Evolutionary conservation across 2,797 vertebrate genomes (phyloP), one percentile per base, ranked within the genome.

Genomic region (Iguana delicatissima): DNA sequence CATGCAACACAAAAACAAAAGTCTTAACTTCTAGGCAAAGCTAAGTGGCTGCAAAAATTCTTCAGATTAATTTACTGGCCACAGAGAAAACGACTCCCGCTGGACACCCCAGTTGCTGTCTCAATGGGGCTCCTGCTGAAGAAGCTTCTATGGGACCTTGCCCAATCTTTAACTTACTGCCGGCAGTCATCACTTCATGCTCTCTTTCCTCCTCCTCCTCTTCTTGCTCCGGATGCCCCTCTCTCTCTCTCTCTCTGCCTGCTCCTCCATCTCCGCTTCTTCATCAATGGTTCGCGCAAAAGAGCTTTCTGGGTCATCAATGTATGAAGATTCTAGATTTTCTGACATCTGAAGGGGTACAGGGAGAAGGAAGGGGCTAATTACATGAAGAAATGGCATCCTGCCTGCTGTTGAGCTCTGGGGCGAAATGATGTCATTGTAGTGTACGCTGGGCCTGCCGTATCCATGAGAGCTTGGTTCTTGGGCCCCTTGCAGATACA

Each of bases 251-350:
- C 99, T 96, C 94, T 99, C 98, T 1, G 98, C 98, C 92, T 98
- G 97, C 92, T 99, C 99, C 86, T 99, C 99, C 90, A 99, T 97
- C 96, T 99, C 99, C 0, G 98, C 99, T 97, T 99, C 99, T 94
- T 99, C 99, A 62, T 99, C 99, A 86, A 99, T 99, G 91, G 99
- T 99, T 77, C 99, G 98, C 5, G 99, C 99, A 95, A 99, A 99
- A 1, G 98, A 98, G 95, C 98, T 98, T 72, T 99, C 99, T 95
- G 99, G 99, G 86, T 98, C 97, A 94, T 99, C 99, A 95, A 98
- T 94, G 95, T 99, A 99, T 95, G 98, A 96, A 79, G 98, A 98
- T 88, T 99, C 99, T 94, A 98, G 98, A 87, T 99, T 99, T 95
- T 99, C 99, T 74, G 98, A 98, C 91, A 98, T 98, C 99, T 99